Evolutionary conservation across 2,797 vertebrate species (phyloP).

Genomic region (Pagetopsis macropterus): DNA sequence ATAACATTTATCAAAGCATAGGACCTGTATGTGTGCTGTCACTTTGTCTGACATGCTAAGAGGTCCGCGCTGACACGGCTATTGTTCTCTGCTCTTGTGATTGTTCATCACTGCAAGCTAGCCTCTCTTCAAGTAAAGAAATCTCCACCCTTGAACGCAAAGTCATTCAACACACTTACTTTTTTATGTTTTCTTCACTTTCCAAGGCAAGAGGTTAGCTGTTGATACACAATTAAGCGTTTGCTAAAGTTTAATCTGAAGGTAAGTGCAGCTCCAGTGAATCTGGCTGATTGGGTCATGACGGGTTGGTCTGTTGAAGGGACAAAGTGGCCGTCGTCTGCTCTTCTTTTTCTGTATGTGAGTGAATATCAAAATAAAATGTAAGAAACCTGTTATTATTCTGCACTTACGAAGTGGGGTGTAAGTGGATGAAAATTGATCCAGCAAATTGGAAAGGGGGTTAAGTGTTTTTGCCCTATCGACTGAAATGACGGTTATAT

Average conservation of each 20-base stretch:
- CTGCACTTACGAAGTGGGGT: conserved; percentile 90
- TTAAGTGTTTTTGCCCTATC: conserved; percentile 92
- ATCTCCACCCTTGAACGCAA: conserved; percentile 45
- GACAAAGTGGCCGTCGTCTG: conserved; percentile 80
- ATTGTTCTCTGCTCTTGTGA: conserved; percentile 66
- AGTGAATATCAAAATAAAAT: conserved; percentile 95
- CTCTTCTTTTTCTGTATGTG: conserved; percentile 78
- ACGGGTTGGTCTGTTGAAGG: conserved; percentile 77
- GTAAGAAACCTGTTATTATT: conserved; percentile 94
- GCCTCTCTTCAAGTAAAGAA: conserved; percentile 77
- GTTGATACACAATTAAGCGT: conserved; percentile 88
- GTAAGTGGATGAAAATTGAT: conserved; percentile 96
- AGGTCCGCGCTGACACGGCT: conserved; percentile 58
- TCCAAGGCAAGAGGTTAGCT: conserved; percentile 83
- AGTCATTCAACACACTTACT: conserved; percentile 72
- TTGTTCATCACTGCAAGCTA: conserved; percentile 86
- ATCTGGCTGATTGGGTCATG: conserved; percentile 86
- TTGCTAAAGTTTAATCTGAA: conserved; percentile 88
- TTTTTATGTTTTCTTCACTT: conserved; percentile 77
- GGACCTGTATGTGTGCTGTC: conserved; percentile 75
- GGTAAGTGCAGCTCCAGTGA: conserved; percentile 90
- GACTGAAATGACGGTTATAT: conserved; percentile 90
- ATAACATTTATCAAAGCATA: conserved; percentile 90
- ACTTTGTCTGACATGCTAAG: conserved; percentile 81
- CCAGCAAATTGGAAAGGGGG: conserved; percentile 92